Conservation (phyloP, 37 sponge, comb jelly and placozoan genomes). For the Tethya wilhelma region DNA sequence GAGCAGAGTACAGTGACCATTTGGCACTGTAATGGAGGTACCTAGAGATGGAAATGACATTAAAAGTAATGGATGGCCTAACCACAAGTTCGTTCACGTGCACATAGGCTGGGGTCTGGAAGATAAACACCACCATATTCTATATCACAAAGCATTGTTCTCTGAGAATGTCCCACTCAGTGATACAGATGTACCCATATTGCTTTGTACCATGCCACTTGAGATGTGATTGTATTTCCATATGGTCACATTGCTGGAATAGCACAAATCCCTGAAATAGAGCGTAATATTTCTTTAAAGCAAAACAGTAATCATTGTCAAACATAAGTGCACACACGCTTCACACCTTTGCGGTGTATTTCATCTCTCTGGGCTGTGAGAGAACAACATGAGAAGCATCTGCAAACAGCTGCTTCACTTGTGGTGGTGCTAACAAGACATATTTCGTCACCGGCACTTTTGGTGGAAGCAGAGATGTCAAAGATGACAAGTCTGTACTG, state of each 20-base stretch:
- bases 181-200: no score
- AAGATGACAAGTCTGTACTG: conserved; percentile 21
- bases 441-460: conserved; percentile 28
- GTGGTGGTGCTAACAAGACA: neutral
- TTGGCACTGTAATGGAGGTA: neutral
- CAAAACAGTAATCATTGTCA: no score
- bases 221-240: no score
- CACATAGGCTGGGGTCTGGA: no score
- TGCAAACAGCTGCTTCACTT: neutral
- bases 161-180: no score
- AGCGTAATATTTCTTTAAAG: neutral
- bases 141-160: no score
- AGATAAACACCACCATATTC: no score
- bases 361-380: neutral
- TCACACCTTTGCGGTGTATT: no score
- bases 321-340: no score
- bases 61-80: neutral
- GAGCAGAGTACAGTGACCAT: conserved; percentile 27
- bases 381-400: neutral
- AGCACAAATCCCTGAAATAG: conserved; percentile 1
- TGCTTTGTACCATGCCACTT: no score
- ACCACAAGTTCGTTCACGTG: neutral
- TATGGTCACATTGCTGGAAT: neutral
- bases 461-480: conserved; percentile 29
- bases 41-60: neutral